Conservation (phyloP, 2,888 invertebrate species). For the Aphrophora alni region DNA sequence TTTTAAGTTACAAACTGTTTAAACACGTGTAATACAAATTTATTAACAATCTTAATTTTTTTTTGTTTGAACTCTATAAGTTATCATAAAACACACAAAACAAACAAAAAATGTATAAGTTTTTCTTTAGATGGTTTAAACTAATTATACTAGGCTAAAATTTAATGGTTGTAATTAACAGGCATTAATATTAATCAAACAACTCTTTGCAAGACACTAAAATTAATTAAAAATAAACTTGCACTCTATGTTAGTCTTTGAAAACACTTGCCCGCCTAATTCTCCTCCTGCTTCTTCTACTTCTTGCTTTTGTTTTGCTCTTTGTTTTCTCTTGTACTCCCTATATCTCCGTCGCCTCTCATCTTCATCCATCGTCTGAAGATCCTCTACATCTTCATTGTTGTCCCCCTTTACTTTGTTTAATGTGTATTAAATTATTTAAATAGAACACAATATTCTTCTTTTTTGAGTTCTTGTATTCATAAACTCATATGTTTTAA, state of each 20-base stretch:
- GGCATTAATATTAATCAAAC: background rate
- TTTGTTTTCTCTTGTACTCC: conserved; percentile 2
- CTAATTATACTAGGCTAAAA: too few relatives aligned
- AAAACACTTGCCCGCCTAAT: conserved; percentile 9
- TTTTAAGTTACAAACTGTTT: too few relatives aligned
- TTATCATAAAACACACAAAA: too few relatives aligned
- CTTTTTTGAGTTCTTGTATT: background rate
- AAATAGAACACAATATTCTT: too few relatives aligned
- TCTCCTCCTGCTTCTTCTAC: background rate
- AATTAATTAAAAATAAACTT: background rate
- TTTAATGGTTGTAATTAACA: background rate
- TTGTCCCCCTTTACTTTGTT: background rate
- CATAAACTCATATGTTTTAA: background rate
- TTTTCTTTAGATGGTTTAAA: too few relatives aligned
- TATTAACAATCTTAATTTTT: too few relatives aligned
- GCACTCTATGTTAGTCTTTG: conserved; percentile 6
- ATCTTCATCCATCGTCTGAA: conserved; percentile 1
- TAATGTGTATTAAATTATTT: background rate
- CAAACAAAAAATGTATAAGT: too few relatives aligned
- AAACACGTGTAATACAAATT: too few relatives aligned
- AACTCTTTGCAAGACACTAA: background rate
- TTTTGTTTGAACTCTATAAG: too few relatives aligned
- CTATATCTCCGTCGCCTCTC: background rate
- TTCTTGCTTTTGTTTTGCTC: background rate
- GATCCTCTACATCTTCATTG: background rate